A percentile compares a stretch with the other conserved stretches of the same genome.
Conservation (phyloP, 2,797 vertebrate genomes). For the Pelochelys cantorii region DNA sequence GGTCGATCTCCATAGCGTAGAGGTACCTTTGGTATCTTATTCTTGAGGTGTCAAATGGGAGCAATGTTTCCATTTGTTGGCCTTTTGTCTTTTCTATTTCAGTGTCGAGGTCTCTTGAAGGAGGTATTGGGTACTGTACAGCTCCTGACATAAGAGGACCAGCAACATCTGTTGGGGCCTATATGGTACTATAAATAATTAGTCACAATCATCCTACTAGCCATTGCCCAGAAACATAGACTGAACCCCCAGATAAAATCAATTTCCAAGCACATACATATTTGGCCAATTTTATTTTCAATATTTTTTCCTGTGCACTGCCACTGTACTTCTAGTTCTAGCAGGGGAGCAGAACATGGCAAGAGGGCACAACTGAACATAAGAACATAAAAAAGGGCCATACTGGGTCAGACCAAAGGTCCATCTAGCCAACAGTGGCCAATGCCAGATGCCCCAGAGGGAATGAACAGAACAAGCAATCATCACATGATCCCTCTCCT, state of each 20-base stretch:
- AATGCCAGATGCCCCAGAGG: no score
- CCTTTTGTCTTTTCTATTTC: slow-evolving; percentile 45
- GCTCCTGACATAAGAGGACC: not conserved
- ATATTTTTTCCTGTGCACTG: rapidly evolving
- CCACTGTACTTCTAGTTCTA: not conserved
- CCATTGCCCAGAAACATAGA: not conserved
- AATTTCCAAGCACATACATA: not conserved
- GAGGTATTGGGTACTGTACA: slow-evolving; percentile 1
- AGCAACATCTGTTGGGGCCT: not conserved
- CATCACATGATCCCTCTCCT: no score
- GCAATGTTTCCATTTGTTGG: not conserved
- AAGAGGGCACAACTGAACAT: not conserved
- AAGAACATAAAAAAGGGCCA: no score
- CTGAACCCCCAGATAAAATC: not conserved
- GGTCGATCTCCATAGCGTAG: no score
- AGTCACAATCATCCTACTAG: not conserved
- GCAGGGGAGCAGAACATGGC: not conserved
- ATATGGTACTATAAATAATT: not conserved
- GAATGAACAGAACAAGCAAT: no score
- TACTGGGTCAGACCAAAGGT: no score
- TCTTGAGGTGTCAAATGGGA: not conserved
- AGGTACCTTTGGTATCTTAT: not conserved
- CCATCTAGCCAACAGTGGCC: no score
- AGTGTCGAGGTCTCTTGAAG: not conserved
- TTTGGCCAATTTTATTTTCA: not conserved